Base-by-base conservation (phyloP, 1,140 invertebrate species). In the Monomorium pharaonis region DNA sequence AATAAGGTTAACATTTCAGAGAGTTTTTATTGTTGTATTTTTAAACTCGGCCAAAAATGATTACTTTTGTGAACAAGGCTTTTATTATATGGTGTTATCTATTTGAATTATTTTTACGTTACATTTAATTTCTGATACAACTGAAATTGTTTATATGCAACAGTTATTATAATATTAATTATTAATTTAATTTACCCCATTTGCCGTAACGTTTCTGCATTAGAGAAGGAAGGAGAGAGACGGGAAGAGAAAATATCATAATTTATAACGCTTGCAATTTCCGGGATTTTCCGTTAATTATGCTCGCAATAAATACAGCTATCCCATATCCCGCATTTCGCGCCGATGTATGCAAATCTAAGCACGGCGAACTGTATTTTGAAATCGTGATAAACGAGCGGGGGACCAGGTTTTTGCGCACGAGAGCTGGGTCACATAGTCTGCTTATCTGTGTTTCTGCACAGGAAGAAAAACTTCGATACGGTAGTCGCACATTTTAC, bases 271-370 rank as follows among this genome's bases (percentile, higher is more conserved):
- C 14, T 44, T 21, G 33, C 12, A 54, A 54, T 54, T 54, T 33
- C 58, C 6, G 12, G 27, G 4, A 27, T 58, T 58, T 83, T 58
- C 33, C 30, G 14, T 74, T 83, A 83, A 74, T 83, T 72, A 81
- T 58, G 4, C 18, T 21, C n/a, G 49, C 54, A 47, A 44, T 83
- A 58, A 83, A 72, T 70, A 30, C 10, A 44, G 10, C 9, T 18
- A 63, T 77, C 56, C 51, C 18, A 24, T 24, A 76, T 76, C 33
- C 37, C 30, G 30, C 65, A 44, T 81, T 70, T 65, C 67, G 67
- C 67, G 78, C 74, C 67, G 51, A 74, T 72, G 18, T 83, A 83
- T 83, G 78, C 67, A 83, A 83, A 83, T 83, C 37, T 58, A 74
- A 83, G 14, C 51, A 44, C n/a, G n/a, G 37, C 24, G 63, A 18